Evolutionary conservation across 2,888 invertebrate species (phyloP).

Genomic region (Spodoptera picta): DNA sequence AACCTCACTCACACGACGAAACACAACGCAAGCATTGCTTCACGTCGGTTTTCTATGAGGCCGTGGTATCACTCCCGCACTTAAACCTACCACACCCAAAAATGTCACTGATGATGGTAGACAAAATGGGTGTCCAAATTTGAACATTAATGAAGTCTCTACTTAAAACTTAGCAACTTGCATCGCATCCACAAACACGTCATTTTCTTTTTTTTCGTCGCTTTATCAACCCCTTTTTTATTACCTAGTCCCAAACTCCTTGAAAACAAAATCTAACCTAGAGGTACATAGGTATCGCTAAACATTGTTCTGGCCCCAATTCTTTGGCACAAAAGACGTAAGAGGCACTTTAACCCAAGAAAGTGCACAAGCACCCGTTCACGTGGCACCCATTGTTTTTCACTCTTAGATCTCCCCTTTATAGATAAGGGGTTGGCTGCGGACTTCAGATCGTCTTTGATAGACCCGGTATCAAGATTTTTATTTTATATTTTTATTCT

Average conservation of each 20-base stretch:
- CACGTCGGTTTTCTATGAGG: too few species aligned
- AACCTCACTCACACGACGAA: too few species aligned
- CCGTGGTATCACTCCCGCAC: too few species aligned
- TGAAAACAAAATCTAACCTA: conserved; percentile 19
- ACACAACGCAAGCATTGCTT: too few species aligned
- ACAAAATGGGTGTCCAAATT: too few species aligned
- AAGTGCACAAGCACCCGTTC: conserved; percentile 58
- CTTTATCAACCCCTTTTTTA: background rate
- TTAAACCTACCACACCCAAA: too few species aligned
- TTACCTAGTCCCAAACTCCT: background rate
- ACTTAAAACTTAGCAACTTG: too few species aligned
- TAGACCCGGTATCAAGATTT: conserved; percentile 43
- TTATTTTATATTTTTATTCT: conserved; percentile 17
- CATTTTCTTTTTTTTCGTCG: too few species aligned
- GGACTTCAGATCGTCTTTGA: conserved; percentile 49
- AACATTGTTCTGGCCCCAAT: conserved; percentile 21
- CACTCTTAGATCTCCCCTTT: conserved; percentile 49
- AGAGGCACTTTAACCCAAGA: conserved; percentile 51
- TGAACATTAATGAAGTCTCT: too few species aligned
- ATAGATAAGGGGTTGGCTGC: conserved; percentile 48
- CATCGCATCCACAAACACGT: too few species aligned
- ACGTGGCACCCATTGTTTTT: conserved; percentile 59
- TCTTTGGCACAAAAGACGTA: conserved; percentile 36
- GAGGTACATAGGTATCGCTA: conserved; percentile 24
- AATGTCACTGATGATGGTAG: too few species aligned